Conservation (phyloP, 2,113 vertebrate species). For the Delphinapterus leucas region DNA sequence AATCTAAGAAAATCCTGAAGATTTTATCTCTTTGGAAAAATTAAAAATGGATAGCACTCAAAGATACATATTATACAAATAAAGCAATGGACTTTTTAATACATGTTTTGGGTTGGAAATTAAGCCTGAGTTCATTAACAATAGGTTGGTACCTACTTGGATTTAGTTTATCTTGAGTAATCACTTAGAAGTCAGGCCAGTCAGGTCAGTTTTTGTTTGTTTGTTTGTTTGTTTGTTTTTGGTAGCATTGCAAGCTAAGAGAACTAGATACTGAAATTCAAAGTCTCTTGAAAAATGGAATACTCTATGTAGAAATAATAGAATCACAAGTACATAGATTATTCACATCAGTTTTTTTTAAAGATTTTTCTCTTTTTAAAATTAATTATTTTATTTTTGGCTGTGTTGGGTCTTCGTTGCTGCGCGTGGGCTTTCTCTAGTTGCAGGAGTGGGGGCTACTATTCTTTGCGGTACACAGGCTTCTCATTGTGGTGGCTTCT, state of each 20-base stretch:
- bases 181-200: neutral
- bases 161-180: neutral
- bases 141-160: neutral
- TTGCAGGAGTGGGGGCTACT: too few relatives aligned
- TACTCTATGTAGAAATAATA: neutral
- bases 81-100: neutral
- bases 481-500: too few relatives aligned
- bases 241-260: neutral
- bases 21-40: neutral
- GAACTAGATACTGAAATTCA: neutral
- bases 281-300: neutral
- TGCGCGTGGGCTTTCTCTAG: too few relatives aligned
- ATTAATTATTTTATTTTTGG: too few relatives aligned
- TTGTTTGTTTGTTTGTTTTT: neutral
- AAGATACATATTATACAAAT: neutral
- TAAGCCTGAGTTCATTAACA: neutral
- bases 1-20: neutral
- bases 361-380: too few relatives aligned
- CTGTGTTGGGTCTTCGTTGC: too few relatives aligned
- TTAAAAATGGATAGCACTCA: neutral
- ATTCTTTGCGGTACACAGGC: too few relatives aligned
- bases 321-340: neutral
- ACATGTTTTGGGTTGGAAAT: neutral
- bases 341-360: neutral
- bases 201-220: neutral